phyloP scores from a whole-genome alignment of 30 jellyfish, hydroid and myxozoan species.

The Pelagia noctiluca region DNA sequence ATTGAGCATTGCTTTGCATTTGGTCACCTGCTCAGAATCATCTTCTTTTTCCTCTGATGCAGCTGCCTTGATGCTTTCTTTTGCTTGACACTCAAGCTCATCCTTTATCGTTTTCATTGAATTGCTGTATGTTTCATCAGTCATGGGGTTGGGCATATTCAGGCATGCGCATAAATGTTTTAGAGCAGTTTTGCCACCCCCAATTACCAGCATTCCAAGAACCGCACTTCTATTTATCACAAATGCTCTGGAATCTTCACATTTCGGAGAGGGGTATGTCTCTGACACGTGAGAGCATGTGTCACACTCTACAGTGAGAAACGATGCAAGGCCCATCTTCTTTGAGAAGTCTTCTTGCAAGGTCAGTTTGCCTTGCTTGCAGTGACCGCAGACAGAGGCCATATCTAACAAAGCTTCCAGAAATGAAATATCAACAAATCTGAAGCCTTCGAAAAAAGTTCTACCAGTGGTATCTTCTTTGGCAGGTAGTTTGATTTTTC shows the following conservation, averaged over 20 bases:
- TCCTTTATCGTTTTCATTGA: constrained; percentile 31
- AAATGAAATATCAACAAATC: not conserved
- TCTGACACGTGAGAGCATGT: constrained; percentile 36
- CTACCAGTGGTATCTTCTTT: not conserved
- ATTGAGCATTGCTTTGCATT: constrained; percentile 52
- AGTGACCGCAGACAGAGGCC: constrained; percentile 12
- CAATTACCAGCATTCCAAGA: constrained; percentile 47
- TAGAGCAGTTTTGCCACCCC: constrained; percentile 53
- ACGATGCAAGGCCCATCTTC: constrained; percentile 63
- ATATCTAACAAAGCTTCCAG: not conserved
- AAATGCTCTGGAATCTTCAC: constrained; percentile 37
- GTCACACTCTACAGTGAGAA: constrained; percentile 35
- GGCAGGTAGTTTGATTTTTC: not conserved
- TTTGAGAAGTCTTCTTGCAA: constrained; percentile 24
- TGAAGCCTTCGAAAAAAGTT: not conserved
- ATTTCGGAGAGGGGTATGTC: constrained; percentile 35
- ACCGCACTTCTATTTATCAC: constrained; percentile 28
- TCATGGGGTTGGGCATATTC: constrained; percentile 59
- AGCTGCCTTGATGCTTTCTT: constrained; percentile 9
- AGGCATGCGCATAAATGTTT: constrained; percentile 29
- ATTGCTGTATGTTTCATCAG: constrained; percentile 42
- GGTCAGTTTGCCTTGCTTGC: constrained; percentile 37
- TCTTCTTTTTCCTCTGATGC: constrained; percentile 37
- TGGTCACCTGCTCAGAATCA: not conserved
- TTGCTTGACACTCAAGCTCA: constrained; percentile 15